Evolutionary conservation across 2,113 vertebrate genomes (phyloP).

Genomic region (Chlamydotis undulata): DNA sequence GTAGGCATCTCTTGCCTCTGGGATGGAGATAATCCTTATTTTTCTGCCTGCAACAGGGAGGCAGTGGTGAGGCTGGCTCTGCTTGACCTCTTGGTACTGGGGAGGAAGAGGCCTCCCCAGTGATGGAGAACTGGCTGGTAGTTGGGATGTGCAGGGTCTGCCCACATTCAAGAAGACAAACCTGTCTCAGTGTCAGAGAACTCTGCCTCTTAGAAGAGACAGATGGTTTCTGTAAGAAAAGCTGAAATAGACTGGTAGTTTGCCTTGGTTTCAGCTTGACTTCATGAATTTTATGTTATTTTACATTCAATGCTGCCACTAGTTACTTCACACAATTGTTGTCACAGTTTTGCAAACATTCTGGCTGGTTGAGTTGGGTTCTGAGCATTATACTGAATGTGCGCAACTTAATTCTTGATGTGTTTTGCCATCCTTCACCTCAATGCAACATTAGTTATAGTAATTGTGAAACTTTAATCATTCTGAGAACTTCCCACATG

Average conservation of each 20-base stretch:
- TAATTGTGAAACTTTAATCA: neutral
- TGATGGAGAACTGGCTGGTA: neutral
- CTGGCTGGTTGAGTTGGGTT: neutral
- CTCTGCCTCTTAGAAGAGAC: neutral
- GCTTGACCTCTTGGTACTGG: too few species aligned
- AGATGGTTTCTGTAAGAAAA: neutral
- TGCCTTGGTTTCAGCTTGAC: neutral
- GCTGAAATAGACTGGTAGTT: neutral
- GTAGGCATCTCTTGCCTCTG: neutral
- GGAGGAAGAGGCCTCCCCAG: fast-evolving
- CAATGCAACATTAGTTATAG: neutral
- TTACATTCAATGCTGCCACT: neutral
- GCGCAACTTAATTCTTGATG: neutral
- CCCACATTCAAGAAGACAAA: neutral
- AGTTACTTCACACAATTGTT: neutral
- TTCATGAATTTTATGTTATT: neutral
- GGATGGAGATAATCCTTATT: neutral
- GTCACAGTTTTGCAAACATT: neutral
- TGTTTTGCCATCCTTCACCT: neutral
- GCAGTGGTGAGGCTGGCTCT: neutral
- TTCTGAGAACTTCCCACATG: slow-evolving; percentile 1
- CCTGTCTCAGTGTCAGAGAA: neutral
- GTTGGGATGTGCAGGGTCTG: neutral
- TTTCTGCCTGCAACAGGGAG: neutral
- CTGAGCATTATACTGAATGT: neutral